Conservation (phyloP, 2,113 vertebrate species). For the Gadus macrocephalus region DNA sequence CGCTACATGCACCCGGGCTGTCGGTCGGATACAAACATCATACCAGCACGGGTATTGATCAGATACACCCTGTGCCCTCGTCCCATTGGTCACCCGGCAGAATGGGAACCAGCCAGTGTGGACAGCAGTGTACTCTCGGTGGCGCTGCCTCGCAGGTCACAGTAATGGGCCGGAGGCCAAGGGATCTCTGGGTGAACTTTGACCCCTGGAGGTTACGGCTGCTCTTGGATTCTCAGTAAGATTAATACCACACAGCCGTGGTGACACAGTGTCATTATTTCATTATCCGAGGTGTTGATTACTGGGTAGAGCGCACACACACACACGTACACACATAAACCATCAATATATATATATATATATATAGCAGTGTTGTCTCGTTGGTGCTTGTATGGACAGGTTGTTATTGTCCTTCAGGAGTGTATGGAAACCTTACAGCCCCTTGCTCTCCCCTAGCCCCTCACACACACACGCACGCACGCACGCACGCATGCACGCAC, state of each 20-base stretch:
- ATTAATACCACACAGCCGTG: constrained; percentile 72
- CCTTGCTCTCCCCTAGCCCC: constrained; percentile 49
- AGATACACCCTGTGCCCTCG: not conserved
- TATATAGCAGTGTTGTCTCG: too few relatives aligned
- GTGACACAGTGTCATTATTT: constrained; percentile 51
- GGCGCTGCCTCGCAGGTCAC: constrained; percentile 56
- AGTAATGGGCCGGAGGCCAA: constrained; percentile 76
- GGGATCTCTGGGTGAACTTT: constrained; percentile 75
- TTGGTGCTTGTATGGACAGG: too few relatives aligned
- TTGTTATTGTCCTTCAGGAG: too few relatives aligned
- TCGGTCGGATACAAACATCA: constrained; percentile 28
- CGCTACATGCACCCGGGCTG: not conserved
- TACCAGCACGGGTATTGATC: constrained; percentile 25
- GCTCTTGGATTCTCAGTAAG: constrained; percentile 68
- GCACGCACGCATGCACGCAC: constrained; percentile 22
- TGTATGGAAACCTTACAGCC: not conserved
- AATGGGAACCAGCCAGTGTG: not conserved
- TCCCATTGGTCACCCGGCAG: not conserved
- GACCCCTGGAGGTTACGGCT: constrained; percentile 69
- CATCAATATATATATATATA: not conserved
- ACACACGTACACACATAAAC: constrained; percentile 19
- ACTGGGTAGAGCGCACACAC: constrained; percentile 42
- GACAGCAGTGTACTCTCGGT: constrained; percentile 5
- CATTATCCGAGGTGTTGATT: constrained; percentile 6
- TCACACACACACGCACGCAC: constrained; percentile 40